phyloP scores from a whole-genome alignment of 2,888 invertebrate species.

The Pristionchus entomophagus region DNA sequence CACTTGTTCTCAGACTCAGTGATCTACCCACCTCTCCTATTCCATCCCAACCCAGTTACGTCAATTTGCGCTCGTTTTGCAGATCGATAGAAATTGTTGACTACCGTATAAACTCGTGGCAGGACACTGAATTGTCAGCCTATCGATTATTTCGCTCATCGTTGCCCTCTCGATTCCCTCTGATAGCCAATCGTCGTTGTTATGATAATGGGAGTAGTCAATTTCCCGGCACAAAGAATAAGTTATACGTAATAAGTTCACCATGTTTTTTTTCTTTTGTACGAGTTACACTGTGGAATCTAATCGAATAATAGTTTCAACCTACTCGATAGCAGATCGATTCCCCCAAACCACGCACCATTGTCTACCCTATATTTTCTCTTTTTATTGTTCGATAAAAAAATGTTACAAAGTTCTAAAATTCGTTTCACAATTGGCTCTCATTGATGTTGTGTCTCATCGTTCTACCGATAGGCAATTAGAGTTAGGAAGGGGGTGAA shows the following conservation, averaged over 20 bases:
- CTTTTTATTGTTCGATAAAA: not conserved
- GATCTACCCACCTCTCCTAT: not conserved
- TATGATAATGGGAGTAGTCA: not conserved
- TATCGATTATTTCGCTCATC: not conserved
- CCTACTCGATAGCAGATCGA: conserved; percentile 8
- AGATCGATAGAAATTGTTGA: not conserved
- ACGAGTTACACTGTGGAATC: conserved; percentile 6
- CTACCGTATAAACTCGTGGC: not conserved
- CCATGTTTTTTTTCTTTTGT: conserved; percentile 13
- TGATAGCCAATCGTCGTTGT: not conserved
- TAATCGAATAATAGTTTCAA: not conserved
- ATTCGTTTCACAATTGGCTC: conserved; percentile 1
- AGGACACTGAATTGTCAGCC: not conserved
- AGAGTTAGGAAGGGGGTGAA: not conserved
- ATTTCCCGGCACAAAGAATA: not conserved
- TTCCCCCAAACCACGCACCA: not conserved
- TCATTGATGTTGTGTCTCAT: conserved; percentile 8
- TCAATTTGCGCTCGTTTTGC: not conserved
- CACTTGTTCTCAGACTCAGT: not conserved
- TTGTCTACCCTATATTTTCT: not conserved
- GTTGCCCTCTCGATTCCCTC: too few relatives aligned
- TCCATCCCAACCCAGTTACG: not conserved
- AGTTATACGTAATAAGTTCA: not conserved
- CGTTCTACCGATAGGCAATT: conserved; percentile 35
- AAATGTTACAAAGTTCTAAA: not conserved